These are phyloP conservation scores for Phrynocephalus versicolor DNA, from an alignment of 2,113 vertebrate species.

Conservation along the genomic window DNA sequence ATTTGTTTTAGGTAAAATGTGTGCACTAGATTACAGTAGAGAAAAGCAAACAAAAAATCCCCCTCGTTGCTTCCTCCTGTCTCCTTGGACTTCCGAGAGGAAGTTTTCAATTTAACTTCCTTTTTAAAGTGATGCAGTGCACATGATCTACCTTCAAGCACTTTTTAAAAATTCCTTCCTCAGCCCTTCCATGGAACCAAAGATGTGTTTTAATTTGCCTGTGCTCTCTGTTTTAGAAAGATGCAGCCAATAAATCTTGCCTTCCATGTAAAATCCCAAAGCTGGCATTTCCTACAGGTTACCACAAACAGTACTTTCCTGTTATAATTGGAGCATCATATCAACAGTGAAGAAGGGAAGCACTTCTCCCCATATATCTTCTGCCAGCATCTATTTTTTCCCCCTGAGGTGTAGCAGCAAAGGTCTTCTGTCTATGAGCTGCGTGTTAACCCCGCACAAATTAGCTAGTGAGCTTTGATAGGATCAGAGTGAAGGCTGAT, in stretches of 20 bases:
- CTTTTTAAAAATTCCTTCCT: no score
- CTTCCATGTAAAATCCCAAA: background rate
- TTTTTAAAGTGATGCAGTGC: no score
- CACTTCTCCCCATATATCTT: background rate
- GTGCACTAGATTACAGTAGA: no score
- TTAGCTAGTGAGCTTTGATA: constrained; percentile 8
- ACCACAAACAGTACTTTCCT: background rate
- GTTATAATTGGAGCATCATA: background rate
- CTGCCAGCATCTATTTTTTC: background rate
- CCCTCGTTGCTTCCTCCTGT: no score
- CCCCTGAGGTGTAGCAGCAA: background rate
- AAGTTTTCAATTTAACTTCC: no score
- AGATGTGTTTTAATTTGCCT: no score
- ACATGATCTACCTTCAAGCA: no score
- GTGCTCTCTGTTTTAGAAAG: constrained; percentile 3
- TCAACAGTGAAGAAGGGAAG: background rate
- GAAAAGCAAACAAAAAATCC: no score
- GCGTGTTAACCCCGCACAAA: background rate
- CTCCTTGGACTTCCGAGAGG: no score
- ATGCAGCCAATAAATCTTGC: background rate
- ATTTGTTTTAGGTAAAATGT: no score
- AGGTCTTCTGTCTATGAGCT: background rate
- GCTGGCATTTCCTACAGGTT: background rate
- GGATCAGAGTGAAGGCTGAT: constrained; percentile 7
- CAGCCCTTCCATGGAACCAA: no score